These are phyloP conservation scores for Drosophila yakuba DNA, from an alignment of 1,140 invertebrate species.

Conservation along the genomic window DNA sequence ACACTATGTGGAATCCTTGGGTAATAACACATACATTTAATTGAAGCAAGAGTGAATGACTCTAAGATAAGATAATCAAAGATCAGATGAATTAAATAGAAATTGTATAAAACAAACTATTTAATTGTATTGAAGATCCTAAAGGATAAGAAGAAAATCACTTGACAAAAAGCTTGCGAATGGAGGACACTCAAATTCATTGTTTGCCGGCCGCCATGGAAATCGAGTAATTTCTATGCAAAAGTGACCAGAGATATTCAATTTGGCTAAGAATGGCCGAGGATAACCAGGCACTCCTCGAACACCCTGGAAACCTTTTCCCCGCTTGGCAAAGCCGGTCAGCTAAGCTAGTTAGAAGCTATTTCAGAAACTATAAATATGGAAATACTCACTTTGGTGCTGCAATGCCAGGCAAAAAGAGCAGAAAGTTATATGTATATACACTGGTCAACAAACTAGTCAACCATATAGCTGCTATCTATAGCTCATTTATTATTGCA, in stretches of 20 bases:
- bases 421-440: constrained; percentile 1
- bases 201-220: constrained; percentile 9
- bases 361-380: constrained; percentile 63
- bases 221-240: constrained; percentile 48
- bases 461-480: too few relatives aligned
- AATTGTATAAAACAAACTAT: background rate
- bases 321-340: constrained; percentile 20
- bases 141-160: background rate
- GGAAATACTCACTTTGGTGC: constrained; percentile 52
- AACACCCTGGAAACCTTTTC: constrained; percentile 1
- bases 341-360: constrained; percentile 56
- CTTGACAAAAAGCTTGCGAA: constrained; percentile 7
- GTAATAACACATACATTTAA: constrained; percentile 10
- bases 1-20: constrained; percentile 1
- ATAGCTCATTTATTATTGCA: too few relatives aligned
- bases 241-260: constrained; percentile 39
- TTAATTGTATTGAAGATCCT: too few relatives aligned
- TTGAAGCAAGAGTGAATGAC: background rate
- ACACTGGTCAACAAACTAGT: background rate
- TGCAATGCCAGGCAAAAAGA: constrained; percentile 32
- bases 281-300: background rate
- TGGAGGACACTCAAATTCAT: background rate
- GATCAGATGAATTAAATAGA: too few relatives aligned
- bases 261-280: constrained; percentile 16
- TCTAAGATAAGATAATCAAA: background rate